A percentile compares a stretch with the other conserved stretches of the same genome.
Evolutionary conservation across 1,140 invertebrate species (phyloP).

Genomic region (Platorchestia sp.): DNA sequence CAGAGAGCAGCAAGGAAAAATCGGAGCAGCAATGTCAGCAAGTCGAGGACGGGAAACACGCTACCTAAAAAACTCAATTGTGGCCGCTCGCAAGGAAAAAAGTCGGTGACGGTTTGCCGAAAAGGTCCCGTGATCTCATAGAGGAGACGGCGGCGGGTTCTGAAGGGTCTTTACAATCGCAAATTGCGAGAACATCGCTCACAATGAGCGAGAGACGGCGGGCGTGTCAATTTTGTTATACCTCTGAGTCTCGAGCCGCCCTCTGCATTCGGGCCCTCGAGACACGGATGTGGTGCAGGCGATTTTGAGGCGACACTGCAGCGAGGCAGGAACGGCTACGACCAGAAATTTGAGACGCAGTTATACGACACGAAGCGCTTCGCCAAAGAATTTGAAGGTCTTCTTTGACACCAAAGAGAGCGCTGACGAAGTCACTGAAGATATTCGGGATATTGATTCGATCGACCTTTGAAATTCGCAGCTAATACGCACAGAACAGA

Average conservation of each 20-base stretch:
- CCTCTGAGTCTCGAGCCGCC: background rate
- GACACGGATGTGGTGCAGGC: background rate
- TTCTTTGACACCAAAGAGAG: background rate
- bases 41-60: background rate
- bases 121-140: conserved; percentile 39
- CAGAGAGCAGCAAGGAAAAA: background rate
- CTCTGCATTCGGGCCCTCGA: background rate
- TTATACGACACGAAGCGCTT: background rate
- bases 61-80: conserved; percentile 18
- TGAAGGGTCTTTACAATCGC: conserved; percentile 47
- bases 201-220: conserved; percentile 7
- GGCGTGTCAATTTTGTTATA: conserved; percentile 7
- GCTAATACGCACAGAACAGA: no score
- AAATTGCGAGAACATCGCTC: conserved; percentile 42
- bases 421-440: background rate
- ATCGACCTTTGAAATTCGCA: background rate
- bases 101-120: background rate
- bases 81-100: background rate
- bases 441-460: background rate
- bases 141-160: background rate
- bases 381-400: background rate
- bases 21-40: background rate
- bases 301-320: background rate
- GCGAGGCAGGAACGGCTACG: background rate
- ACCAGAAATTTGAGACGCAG: background rate